These are phyloP conservation scores for Cydia strobilella DNA, from an alignment of 1,140 invertebrate species.

Conservation along the genomic window DNA sequence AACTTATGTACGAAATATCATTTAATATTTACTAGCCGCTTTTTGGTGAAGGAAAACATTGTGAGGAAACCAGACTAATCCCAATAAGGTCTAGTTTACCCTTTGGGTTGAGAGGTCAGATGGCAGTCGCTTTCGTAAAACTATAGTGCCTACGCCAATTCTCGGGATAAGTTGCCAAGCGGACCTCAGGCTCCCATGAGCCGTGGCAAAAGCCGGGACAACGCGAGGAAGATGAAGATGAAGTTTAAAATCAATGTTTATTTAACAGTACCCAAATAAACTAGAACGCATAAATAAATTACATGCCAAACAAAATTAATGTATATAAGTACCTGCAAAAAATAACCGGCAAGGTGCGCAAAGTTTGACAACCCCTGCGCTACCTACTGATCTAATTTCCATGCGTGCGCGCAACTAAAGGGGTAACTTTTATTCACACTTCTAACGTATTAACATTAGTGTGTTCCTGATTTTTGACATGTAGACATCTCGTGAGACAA, in stretches of 20 bases:
- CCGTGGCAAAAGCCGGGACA: too few relatives aligned
- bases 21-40: too few relatives aligned
- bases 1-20: too few relatives aligned
- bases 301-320: slow-evolving; percentile 13
- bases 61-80: too few relatives aligned
- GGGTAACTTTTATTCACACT: slow-evolving; percentile 73
- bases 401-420: slow-evolving; percentile 71
- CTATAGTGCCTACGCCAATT: too few relatives aligned
- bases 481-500: slow-evolving; percentile 23
- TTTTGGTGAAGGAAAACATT: too few relatives aligned
- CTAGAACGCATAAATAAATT: slow-evolving; percentile 33
- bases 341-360: slow-evolving; percentile 2
- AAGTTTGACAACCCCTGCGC: slow-evolving; percentile 59
- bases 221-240: too few relatives aligned
- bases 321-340: not conserved
- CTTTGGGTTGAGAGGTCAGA: too few relatives aligned
- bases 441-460: slow-evolving; percentile 76
- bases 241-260: not conserved
- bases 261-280: not conserved
- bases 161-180: too few relatives aligned
- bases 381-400: slow-evolving; percentile 80
- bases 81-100: too few relatives aligned
- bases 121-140: too few relatives aligned
- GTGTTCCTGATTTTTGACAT: slow-evolving; percentile 62
- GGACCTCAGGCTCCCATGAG: too few relatives aligned